These are phyloP conservation scores for Stichopus horrens DNA, from an alignment of 53 echinoderm and acorn worm genomes.

Conservation along the genomic window DNA sequence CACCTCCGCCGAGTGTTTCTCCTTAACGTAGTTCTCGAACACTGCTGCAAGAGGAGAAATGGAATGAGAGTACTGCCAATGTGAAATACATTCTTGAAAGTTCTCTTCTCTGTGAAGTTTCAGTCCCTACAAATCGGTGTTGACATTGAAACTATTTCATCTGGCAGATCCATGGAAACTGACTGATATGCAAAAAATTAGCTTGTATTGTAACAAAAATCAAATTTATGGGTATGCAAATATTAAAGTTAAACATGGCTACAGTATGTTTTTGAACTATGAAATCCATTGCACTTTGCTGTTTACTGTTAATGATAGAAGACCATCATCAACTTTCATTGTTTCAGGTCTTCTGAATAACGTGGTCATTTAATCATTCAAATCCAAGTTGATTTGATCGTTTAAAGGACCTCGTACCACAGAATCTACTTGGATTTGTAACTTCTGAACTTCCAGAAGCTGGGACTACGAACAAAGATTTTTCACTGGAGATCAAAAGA, in stretches of 20 bases:
- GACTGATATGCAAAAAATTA: background rate
- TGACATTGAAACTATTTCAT: background rate
- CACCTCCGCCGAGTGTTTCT: conserved; percentile 77
- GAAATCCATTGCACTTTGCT: background rate
- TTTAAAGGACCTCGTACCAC: background rate
- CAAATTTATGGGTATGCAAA: background rate
- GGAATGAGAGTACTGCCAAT: too few relatives aligned
- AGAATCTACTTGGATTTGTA: background rate
- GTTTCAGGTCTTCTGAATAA: background rate
- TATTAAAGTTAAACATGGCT: background rate
- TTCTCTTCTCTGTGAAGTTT: too few relatives aligned
- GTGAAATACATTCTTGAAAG: too few relatives aligned
- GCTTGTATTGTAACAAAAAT: background rate
- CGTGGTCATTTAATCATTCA: background rate
- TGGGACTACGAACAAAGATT: too few relatives aligned
- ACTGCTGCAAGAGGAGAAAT: conserved; percentile 54
- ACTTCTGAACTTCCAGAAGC: too few relatives aligned
- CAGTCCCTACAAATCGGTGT: background rate
- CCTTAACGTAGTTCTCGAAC: conserved; percentile 71
- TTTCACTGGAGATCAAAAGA: background rate
- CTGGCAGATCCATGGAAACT: background rate
- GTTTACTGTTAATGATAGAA: background rate
- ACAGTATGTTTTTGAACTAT: background rate
- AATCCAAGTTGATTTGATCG: background rate
- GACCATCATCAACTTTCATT: background rate